Conservation (phyloP, 2,888 invertebrate species). For the Drosophila mettleri region DNA sequence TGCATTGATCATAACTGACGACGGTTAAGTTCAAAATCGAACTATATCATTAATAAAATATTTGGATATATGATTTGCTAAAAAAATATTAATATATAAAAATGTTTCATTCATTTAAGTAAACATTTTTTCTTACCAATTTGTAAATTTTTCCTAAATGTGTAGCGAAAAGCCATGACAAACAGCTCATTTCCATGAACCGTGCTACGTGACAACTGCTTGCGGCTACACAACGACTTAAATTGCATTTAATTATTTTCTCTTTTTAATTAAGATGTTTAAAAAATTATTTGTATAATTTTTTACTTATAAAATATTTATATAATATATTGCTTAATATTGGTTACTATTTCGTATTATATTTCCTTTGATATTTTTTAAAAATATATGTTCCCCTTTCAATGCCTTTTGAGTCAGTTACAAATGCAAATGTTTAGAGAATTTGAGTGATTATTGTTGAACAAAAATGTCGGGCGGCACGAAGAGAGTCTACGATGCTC, state of each 20-base stretch:
- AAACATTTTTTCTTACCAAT: neutral
- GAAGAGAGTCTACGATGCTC: slow-evolving; percentile 65
- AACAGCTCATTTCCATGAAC: neutral
- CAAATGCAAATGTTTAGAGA: neutral
- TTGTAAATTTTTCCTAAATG: neutral
- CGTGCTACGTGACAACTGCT: slow-evolving; percentile 22
- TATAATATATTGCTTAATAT: too few species aligned
- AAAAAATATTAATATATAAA: neutral
- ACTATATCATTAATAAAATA: too few species aligned
- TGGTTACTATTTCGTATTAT: too few species aligned
- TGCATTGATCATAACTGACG: slow-evolving; percentile 1
- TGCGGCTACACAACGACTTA: neutral
- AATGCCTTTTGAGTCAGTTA: slow-evolving; percentile 25
- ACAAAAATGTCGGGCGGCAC: slow-evolving; percentile 40
- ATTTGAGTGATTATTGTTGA: slow-evolving; percentile 5
- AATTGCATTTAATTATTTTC: neutral
- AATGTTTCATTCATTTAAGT: neutral
- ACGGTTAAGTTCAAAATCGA: neutral
- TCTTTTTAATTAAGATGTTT: neutral
- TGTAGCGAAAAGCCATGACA: neutral
- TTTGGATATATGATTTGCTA: neutral
- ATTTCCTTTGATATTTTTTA: neutral
- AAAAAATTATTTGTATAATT: too few species aligned
- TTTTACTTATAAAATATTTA: too few species aligned
- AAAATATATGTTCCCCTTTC: neutral